These are phyloP conservation scores for Turdus rufiventris DNA, from an alignment of 2,113 vertebrate genomes.

Conservation along the genomic window DNA sequence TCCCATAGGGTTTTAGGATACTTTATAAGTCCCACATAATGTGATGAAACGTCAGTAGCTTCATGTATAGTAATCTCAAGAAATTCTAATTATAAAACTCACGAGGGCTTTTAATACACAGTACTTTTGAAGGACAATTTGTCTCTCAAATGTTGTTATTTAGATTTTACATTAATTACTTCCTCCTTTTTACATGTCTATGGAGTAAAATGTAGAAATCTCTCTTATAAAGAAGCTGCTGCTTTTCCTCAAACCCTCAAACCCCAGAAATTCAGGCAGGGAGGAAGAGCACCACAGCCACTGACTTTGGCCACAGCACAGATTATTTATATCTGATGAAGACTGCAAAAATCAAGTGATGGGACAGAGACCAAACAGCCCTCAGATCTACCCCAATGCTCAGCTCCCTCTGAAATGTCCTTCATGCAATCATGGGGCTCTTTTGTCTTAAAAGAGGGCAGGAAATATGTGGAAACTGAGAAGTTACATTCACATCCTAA, in stretches of 20 bases:
- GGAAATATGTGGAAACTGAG: not conserved
- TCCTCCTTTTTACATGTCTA: not conserved
- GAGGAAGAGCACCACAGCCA: not conserved
- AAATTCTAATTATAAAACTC: not conserved
- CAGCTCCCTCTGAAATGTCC: fast-evolving
- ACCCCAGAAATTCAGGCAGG: not conserved
- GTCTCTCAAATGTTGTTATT: not conserved
- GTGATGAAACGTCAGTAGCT: not conserved
- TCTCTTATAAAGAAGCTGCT: not conserved
- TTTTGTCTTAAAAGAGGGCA: not conserved
- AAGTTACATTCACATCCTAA: not conserved
- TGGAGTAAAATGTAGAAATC: not conserved
- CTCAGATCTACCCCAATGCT: not conserved
- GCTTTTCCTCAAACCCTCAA: not conserved
- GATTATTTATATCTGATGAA: not conserved
- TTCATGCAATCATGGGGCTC: fast-evolving
- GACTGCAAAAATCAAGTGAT: not conserved
- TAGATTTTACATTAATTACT: not conserved
- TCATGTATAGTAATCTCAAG: not conserved
- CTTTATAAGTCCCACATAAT: not conserved
- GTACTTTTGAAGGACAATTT: not conserved
- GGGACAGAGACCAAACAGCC: not conserved
- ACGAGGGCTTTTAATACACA: not conserved
- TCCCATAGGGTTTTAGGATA: not conserved
- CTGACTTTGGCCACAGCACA: not conserved